These are phyloP conservation scores for Ophraella communa DNA, from an alignment of 2,888 invertebrate genomes.

Conservation along the genomic window DNA sequence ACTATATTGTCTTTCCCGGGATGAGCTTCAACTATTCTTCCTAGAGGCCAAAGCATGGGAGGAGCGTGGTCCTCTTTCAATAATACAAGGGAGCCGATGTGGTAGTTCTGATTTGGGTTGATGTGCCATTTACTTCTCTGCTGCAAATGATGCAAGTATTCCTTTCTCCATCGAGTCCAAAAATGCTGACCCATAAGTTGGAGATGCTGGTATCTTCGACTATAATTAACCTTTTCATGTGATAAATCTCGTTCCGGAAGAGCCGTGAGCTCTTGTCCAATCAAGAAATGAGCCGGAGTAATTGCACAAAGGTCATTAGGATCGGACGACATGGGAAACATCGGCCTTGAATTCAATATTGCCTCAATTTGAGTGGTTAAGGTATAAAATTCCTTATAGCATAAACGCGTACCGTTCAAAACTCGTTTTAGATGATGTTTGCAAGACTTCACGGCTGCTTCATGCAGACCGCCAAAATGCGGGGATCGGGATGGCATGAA, in stretches of 20 bases:
- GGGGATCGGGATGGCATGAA: too few species aligned
- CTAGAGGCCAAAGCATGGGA: neutral
- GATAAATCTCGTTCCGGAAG: conserved; percentile 15
- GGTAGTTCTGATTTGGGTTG: neutral
- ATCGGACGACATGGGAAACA: conserved; percentile 21
- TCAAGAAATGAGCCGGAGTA: conserved; percentile 34
- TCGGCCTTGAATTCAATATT: conserved; percentile 44
- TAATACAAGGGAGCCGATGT: neutral
- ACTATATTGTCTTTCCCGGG: too few species aligned
- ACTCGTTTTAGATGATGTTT: too few species aligned
- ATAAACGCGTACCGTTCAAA: conserved; percentile 21
- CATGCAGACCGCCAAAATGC: too few species aligned
- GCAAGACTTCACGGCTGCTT: too few species aligned
- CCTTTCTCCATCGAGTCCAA: conserved; percentile 15
- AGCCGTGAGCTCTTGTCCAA: conserved; percentile 17
- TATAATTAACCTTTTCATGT: neutral
- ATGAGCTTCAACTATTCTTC: conserved; percentile 2
- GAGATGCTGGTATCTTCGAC: conserved; percentile 8
- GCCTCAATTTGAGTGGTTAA: conserved; percentile 41
- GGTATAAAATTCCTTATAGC: conserved; percentile 43
- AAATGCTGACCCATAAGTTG: conserved; percentile 14
- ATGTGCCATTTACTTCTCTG: conserved; percentile 7
- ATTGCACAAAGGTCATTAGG: conserved; percentile 15
- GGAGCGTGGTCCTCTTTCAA: neutral
- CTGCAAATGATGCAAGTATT: conserved; percentile 12